These are phyloP conservation scores for Phrynocephalus vlangalii DNA, from an alignment of 2,797 vertebrate genomes.

Conservation along the genomic window DNA sequence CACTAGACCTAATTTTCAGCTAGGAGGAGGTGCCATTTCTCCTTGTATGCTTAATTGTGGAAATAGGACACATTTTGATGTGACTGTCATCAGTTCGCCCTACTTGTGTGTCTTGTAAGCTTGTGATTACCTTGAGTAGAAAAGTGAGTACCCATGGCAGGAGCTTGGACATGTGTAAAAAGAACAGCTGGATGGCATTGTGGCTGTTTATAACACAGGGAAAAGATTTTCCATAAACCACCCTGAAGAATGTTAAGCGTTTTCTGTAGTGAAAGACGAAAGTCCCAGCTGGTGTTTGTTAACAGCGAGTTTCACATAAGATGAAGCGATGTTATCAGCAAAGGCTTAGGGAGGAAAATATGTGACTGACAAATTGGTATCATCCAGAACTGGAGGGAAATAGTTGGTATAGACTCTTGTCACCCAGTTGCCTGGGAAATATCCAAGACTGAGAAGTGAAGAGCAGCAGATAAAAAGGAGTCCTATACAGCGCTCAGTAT, in stretches of 20 bases:
- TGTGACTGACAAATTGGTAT: neutral
- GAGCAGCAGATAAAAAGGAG: no score
- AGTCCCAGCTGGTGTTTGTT: slow-evolving; percentile 41
- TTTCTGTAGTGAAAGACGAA: slow-evolving; percentile 42
- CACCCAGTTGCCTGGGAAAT: neutral
- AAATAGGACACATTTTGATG: neutral
- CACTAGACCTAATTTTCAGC: neutral
- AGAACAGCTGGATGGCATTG: slow-evolving; percentile 55
- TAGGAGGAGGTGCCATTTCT: neutral
- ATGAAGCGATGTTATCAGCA: neutral
- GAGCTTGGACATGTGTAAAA: neutral
- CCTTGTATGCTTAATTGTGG: neutral
- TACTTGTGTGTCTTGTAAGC: no score
- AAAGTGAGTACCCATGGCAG: neutral
- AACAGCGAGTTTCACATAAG: slow-evolving; percentile 39
- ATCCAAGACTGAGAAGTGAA: neutral
- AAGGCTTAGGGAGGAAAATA: neutral
- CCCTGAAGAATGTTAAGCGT: slow-evolving; percentile 32
- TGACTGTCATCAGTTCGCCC: no score
- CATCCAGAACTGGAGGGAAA: neutral
- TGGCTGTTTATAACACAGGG: slow-evolving; percentile 26
- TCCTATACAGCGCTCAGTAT: neutral
- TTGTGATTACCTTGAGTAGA: no score
- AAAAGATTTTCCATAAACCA: slow-evolving; percentile 27
- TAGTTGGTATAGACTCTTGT: neutral